Base-by-base conservation (phyloP, 2,113 vertebrate genomes). In the Aphyosemion australe region DNA sequence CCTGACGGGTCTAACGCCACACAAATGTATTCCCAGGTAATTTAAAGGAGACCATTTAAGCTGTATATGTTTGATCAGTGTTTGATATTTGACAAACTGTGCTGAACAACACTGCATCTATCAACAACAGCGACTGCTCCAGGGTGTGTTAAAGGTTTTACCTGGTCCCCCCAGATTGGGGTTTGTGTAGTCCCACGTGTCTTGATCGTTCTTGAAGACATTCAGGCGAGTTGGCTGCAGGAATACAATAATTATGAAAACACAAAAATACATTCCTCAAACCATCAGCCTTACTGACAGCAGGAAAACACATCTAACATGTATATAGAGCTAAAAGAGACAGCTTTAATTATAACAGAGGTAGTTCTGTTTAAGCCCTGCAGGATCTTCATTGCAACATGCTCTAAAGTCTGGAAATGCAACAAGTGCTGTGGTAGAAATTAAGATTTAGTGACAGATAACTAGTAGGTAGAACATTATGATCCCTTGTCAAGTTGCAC, bases 141-240 rank as follows among this genome's bases (percentile, higher is more conserved):
- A 7, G 11, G 2, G 13, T 0, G 21, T 31, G 26, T 52, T 45
- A n/a, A 13, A 68, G 63, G 56, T 53, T 67, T 90, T 97, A 98
- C 97, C 96, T 98, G 96, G 94, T 61, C 94, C 94, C 71, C 95
- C 95, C 74, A 98, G 93, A 49, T 93, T 95, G 62, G 97, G 96
- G 87, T 98, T 98, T 45, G 97, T 97, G 90, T 99, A 98, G 72
- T 99, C 97, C 96, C 97, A 99, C 13, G 97, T 99, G 86, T 99
- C 97, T 72, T 96, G 96, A 88, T 99, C 97, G 0, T 99, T 99
- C 93, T 96, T 98, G 91, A 99, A 99, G 60, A 99, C 97, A 31
- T 99, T 99, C 83, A 99, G 93, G 11, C 96, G 95, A 2, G 96
- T 95, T 8, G 97, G 97, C 96, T 99, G 87, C 0, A 41, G 21